Evolutionary conservation across 2,113 vertebrate species (phyloP).

Genomic region (Oostethus manadensis): DNA sequence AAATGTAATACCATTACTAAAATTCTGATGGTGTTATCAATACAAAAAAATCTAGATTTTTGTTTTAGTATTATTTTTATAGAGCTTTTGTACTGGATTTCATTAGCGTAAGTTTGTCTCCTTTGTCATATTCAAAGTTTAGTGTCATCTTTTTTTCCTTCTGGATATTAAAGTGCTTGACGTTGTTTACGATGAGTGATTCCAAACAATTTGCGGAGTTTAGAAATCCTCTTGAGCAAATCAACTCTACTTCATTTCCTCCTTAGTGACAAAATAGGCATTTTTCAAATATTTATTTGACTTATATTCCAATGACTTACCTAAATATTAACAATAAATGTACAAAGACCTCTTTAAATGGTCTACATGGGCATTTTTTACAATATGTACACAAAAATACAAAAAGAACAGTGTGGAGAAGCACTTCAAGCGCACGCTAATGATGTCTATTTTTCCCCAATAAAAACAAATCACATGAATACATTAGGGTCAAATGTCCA

Average conservation of each 20-base stretch:
- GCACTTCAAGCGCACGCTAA: conserved; percentile 19
- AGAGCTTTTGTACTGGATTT: background rate
- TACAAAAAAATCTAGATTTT: background rate
- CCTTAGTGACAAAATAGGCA: background rate
- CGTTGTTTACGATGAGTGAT: background rate
- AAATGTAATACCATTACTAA: background rate
- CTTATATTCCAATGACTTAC: background rate
- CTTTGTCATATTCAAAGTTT: background rate
- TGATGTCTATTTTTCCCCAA: conserved; percentile 46
- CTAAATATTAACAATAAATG: background rate
- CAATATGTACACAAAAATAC: conserved; percentile 69
- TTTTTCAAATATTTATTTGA: background rate
- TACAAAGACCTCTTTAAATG: conserved; percentile 11
- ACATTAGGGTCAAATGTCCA: conserved; percentile 7
- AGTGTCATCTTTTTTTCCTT: background rate
- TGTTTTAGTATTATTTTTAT: too few species aligned
- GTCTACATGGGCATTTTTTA: conserved; percentile 52
- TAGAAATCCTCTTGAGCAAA: background rate
- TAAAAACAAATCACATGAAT: conserved; percentile 15
- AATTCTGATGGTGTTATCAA: background rate
- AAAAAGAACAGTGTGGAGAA: conserved; percentile 18
- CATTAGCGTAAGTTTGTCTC: background rate
- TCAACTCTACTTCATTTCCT: background rate
- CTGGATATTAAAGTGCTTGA: background rate
- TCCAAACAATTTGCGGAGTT: background rate